A percentile compares a stretch with the other conserved stretches of the same genome.
These are phyloP conservation scores for Noctua janthina DNA, from an alignment of 2,888 invertebrate genomes.

Conservation along the genomic window DNA sequence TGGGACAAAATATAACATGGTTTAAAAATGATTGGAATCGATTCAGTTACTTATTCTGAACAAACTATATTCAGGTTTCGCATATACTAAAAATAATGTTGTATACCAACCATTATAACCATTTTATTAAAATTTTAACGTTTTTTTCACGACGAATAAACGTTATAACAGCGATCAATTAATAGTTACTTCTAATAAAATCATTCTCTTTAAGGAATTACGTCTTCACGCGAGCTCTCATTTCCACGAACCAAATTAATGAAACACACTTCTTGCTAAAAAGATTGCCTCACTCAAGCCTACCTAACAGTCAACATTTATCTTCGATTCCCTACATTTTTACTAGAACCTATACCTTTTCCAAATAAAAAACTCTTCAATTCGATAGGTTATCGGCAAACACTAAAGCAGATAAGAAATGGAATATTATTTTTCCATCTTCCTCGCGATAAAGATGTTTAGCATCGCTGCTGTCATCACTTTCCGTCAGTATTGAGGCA, in stretches of 20 bases:
- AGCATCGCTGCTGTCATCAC: slow-evolving; percentile 49
- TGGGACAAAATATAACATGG: no score
- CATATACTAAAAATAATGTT: no score
- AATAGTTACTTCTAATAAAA: no score
- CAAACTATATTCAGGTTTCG: no score
- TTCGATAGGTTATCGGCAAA: slow-evolving; percentile 61
- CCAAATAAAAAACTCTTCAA: slow-evolving; percentile 39
- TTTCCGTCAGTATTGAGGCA: slow-evolving; percentile 56
- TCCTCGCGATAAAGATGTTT: slow-evolving; percentile 62
- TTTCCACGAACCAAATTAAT: not conserved
- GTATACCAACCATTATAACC: no score
- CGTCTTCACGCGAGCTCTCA: not conserved
- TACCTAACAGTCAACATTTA: slow-evolving; percentile 12
- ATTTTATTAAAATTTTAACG: not conserved
- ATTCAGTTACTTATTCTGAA: no score
- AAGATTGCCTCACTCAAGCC: not conserved
- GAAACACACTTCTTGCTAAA: not conserved
- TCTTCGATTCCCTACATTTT: slow-evolving; percentile 22
- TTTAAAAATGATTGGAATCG: no score
- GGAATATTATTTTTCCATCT: slow-evolving; percentile 69
- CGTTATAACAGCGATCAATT: not conserved
- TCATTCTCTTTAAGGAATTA: not conserved
- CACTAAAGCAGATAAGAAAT: slow-evolving; percentile 59
- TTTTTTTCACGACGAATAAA: not conserved
- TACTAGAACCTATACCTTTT: not conserved